phyloP scores from a whole-genome alignment of 2,888 invertebrate genomes.

The Thymelicus lineola region DNA sequence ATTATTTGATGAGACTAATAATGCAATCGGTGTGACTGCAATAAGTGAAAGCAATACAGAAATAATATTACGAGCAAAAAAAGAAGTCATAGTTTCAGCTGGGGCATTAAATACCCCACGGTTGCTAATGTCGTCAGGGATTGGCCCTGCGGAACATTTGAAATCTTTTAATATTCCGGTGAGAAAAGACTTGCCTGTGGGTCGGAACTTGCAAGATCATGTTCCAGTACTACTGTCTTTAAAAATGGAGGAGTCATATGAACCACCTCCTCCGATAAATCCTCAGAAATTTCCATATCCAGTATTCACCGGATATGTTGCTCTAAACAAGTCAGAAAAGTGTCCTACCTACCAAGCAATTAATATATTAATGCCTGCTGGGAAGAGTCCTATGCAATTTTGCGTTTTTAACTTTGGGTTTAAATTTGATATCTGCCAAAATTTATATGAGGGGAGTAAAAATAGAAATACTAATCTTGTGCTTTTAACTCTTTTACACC shows the following conservation, averaged over 20 bases:
- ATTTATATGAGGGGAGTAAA: constrained; percentile 40
- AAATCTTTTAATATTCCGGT: constrained; percentile 49
- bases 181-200: constrained; percentile 55
- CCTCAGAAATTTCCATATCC: constrained; percentile 46
- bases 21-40: constrained; percentile 52
- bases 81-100: constrained; percentile 58
- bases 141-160: constrained; percentile 56
- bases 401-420: constrained; percentile 50
- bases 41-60: constrained; percentile 40
- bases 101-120: constrained; percentile 58
- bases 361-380: constrained; percentile 45
- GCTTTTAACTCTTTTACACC: constrained; percentile 45
- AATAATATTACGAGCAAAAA: constrained; percentile 48
- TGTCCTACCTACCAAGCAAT: constrained; percentile 52
- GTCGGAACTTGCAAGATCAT: constrained; percentile 56
- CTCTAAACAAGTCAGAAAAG: constrained; percentile 43
- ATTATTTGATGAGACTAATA: constrained; percentile 52
- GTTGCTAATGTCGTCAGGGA: constrained; percentile 59
- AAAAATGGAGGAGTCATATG: constrained; percentile 39
- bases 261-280: constrained; percentile 26
- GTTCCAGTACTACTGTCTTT: constrained; percentile 38
- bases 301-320: constrained; percentile 44
- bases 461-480: constrained; percentile 43
- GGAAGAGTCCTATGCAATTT: constrained; percentile 45
- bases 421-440: constrained; percentile 49